Percentiles rank a stretch among this genome's conserved stretches.
phyloP scores from a whole-genome alignment of 2,113 vertebrate species.

The Thamnophis sirtalis region DNA sequence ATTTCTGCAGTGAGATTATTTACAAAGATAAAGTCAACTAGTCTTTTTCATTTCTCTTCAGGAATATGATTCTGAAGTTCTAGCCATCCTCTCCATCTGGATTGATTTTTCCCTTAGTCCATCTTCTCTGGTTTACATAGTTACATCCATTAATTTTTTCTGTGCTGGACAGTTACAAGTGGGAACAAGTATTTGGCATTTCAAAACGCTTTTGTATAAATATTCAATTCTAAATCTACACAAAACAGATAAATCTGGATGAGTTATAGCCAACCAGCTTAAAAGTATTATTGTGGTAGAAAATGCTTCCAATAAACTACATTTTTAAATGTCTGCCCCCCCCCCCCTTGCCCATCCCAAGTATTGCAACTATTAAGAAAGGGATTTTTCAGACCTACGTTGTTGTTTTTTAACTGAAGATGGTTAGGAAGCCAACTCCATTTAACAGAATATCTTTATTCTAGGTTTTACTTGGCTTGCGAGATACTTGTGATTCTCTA shows the following conservation, averaged over 20 bases:
- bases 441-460: background rate
- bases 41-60: background rate
- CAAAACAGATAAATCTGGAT: background rate
- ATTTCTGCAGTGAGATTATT: background rate
- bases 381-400: background rate
- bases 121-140: background rate
- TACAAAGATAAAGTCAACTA: background rate
- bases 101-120: background rate
- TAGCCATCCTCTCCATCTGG: too few species aligned
- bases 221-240: background rate
- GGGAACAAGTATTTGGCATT: background rate
- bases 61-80: background rate
- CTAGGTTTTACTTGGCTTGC: constrained; percentile 90
- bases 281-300: background rate
- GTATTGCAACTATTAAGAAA: background rate
- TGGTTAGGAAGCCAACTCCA: background rate
- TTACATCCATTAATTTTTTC: background rate
- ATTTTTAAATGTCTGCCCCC: background rate
- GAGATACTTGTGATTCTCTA: constrained; percentile 86
- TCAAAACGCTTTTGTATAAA: background rate
- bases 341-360: background rate
- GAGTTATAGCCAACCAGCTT: background rate
- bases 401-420: background rate
- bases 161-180: background rate
- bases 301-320: background rate